Base-by-base conservation (phyloP, 2,888 invertebrate genomes). In the Lithophane semibrunnea region DNA sequence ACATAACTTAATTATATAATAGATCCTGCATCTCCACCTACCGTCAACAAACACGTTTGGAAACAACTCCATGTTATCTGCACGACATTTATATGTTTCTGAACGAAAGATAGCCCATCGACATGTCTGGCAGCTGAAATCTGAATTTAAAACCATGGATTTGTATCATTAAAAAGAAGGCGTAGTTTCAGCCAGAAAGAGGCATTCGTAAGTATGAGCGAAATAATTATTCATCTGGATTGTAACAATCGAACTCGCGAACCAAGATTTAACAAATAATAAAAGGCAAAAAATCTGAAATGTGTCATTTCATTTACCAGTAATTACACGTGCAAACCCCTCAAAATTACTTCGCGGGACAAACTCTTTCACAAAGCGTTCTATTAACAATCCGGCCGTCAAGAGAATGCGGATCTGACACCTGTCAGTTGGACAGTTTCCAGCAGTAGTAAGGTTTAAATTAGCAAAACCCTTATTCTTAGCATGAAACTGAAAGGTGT, bases 1-100 rank as follows among this genome's bases (percentile, higher is more conserved):
- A 84, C 67, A 71, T 86, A 86, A 80, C 72, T 86, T 88, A 88
- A 82, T 80, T 83, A 83, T 79, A 85, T 68, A 80, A 80, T 87
- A 88, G 79, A 86, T 86, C 86, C 80, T 79, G 77, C 82, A 68
- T 85, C 73, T 74, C 73, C 73, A 80, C 65, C 75, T 66, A 77
- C 63, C 72, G 37, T 47, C 68, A 81, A 76, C 77, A 18, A 73
- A 65, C 54, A 73, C 72, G 76, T 67, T 75, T n/a, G 77, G 77
- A 71, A 64, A 56, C 60, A 72, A 81, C 74, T 78, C 60, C 42
- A 63, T 52, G 44, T 73, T 73, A 78, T 54, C 72, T 75, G 56
- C 21, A 29, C 21, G 60, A 73, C 29, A 60, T 47, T 60, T n/a
- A 12, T 61, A 52, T 42, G 42, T 44, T 75, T 42, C 58, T 44